Percentiles rank a stretch among this genome's conserved stretches.
These are phyloP conservation scores for Apostichopus leukothele DNA, from an alignment of 53 echinoderm and acorn worm genomes.

Conservation along the genomic window DNA sequence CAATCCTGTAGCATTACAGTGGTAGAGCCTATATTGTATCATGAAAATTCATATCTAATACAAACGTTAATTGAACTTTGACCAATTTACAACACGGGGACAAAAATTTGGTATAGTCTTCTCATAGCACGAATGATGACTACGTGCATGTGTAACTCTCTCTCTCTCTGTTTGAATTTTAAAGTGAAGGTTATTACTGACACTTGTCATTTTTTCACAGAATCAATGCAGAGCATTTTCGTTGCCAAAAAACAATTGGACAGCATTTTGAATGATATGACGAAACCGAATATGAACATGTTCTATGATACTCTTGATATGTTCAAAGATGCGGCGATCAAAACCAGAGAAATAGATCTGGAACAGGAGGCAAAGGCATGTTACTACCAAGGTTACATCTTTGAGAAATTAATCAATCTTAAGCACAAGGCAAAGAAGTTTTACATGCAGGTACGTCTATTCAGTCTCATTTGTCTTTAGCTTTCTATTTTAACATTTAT, in stretches of 20 bases:
- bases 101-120: too few relatives aligned
- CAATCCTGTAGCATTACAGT: too few relatives aligned
- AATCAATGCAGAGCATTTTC: slow-evolving; percentile 4
- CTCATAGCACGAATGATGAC: too few relatives aligned
- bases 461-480: too few relatives aligned
- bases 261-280: not conserved
- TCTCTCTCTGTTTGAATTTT: too few relatives aligned
- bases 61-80: too few relatives aligned
- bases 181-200: too few relatives aligned
- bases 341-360: not conserved
- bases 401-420: not conserved
- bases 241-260: not conserved
- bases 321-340: slow-evolving; percentile 13
- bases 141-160: too few relatives aligned
- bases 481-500: too few relatives aligned
- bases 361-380: slow-evolving; percentile 14
- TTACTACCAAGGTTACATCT: slow-evolving; percentile 29
- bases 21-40: too few relatives aligned
- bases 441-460: slow-evolving; percentile 10
- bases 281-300: slow-evolving; percentile 5
- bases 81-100: too few relatives aligned
- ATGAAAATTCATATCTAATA: too few relatives aligned
- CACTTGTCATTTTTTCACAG: not conserved
- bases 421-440: not conserved
- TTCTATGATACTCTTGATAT: slow-evolving; percentile 11